Conservation (phyloP, 2,113 vertebrate species). For the Ceyx melanurus region DNA sequence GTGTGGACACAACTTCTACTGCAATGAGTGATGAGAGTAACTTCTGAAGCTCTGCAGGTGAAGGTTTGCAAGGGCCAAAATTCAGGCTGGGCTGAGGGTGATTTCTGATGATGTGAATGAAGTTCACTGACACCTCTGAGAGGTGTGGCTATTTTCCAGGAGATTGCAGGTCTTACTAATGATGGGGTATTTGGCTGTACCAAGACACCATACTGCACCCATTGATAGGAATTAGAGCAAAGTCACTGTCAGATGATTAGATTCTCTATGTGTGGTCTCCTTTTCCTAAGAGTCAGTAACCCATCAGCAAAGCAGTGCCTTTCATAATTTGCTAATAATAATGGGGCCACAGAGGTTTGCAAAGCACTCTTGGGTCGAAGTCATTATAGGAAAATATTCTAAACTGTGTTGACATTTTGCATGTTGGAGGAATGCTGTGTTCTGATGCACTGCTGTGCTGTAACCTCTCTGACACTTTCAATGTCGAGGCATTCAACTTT, state of each 20-base stretch:
- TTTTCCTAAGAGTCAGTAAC: not conserved
- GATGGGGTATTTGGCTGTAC: not conserved
- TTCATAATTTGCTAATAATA: not conserved
- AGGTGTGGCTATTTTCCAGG: not conserved
- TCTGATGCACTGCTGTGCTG: not conserved
- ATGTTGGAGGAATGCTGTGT: not conserved
- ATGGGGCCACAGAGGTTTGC: not conserved
- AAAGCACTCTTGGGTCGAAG: not conserved
- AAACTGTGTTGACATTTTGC: not conserved
- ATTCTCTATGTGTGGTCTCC: not conserved
- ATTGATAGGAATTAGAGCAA: not conserved
- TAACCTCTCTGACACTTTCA: not conserved
- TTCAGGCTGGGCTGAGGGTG: not conserved
- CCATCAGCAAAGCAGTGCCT: not conserved
- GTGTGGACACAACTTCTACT: not conserved
- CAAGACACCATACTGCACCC: accelerated
- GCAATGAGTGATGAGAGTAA: not conserved
- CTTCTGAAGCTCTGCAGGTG: not conserved
- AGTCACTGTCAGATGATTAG: not conserved
- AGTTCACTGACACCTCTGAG: not conserved
- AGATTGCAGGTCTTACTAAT: not conserved
- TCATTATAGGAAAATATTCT: not conserved
- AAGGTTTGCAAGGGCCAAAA: not conserved
- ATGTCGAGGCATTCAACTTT: not conserved
- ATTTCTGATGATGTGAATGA: not conserved